Evolutionary conservation across 2,797 vertebrate species (phyloP).

Genomic region (Girardinus metallicus): DNA sequence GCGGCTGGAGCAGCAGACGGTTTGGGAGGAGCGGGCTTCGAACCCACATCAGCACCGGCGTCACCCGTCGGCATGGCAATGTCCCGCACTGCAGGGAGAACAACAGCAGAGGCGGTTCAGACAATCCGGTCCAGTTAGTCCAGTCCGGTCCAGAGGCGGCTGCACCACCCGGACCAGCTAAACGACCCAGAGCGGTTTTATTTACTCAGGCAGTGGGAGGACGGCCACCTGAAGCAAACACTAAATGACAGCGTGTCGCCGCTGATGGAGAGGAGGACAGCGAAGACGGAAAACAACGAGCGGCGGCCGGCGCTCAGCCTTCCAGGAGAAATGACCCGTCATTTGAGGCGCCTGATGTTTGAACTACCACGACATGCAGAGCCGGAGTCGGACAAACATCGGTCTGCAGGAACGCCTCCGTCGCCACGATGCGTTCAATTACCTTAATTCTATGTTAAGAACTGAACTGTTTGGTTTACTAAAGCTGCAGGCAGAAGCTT

Average conservation of each 20-base stretch:
- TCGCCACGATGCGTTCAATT: constrained; percentile 70
- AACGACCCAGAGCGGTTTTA: constrained; percentile 65
- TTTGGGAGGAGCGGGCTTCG: constrained; percentile 70
- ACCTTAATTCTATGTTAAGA: constrained; percentile 75
- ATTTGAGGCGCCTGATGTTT: constrained; percentile 74
- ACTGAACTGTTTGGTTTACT: constrained; percentile 58
- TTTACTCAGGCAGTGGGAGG: constrained; percentile 68
- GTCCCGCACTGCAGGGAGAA: constrained; percentile 81
- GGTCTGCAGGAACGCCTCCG: constrained; percentile 64
- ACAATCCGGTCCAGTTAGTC: neutral
- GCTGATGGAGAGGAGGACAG: constrained; percentile 66
- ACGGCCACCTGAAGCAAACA: constrained; percentile 70
- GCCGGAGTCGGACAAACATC: constrained; percentile 73
- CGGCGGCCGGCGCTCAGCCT: constrained; percentile 63
- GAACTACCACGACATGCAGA: constrained; percentile 54
- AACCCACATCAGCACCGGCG: constrained; percentile 55
- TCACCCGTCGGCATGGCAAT: constrained; percentile 77
- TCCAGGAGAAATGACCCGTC: constrained; percentile 62
- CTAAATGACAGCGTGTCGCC: constrained; percentile 72
- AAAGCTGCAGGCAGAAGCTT: constrained; percentile 53
- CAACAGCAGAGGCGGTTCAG: neutral
- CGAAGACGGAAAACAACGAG: constrained; percentile 50
- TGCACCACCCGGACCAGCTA: constrained; percentile 49
- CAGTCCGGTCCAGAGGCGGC: constrained; percentile 21
- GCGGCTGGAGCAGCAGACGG: constrained; percentile 56